A percentile compares a stretch with the other conserved stretches of the same genome.
Conservation (phyloP, 2,113 vertebrate species). For the Poeciliopsis retropinna region DNA sequence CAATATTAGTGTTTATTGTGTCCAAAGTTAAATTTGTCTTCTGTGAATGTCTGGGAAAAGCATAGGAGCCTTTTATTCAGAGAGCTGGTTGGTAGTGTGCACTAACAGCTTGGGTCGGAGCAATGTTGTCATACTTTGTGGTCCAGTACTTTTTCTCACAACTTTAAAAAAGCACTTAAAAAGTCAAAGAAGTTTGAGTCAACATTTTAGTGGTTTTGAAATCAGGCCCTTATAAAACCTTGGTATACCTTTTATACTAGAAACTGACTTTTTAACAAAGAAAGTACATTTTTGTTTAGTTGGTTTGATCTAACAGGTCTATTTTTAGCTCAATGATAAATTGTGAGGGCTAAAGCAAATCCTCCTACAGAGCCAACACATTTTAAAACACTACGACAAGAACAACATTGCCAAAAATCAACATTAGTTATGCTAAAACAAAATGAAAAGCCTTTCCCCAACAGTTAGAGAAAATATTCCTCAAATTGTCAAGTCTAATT, state of each 20-base stretch:
- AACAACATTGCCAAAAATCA: background rate
- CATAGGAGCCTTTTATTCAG: no score
- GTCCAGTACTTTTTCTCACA: background rate
- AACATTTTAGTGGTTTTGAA: background rate
- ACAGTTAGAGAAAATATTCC: background rate
- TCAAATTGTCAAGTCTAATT: constrained; percentile 33
- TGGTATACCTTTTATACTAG: background rate
- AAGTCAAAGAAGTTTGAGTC: background rate
- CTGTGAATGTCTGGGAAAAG: no score
- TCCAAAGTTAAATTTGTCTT: no score
- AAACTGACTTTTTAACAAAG: background rate
- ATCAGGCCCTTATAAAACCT: background rate
- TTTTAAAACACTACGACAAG: background rate
- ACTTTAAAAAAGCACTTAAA: no score
- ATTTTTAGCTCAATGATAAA: background rate
- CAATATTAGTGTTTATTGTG: background rate
- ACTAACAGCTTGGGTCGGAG: background rate
- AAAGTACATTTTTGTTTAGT: background rate
- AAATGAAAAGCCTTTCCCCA: constrained; percentile 19
- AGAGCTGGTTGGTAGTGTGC: background rate
- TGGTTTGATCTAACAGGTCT: background rate
- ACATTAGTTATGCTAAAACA: constrained; percentile 17
- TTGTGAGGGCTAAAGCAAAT: background rate
- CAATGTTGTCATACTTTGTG: background rate
- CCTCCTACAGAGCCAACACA: background rate